Conservation (phyloP, 2,113 vertebrate species). For the Lamprologus ornatipinnis region DNA sequence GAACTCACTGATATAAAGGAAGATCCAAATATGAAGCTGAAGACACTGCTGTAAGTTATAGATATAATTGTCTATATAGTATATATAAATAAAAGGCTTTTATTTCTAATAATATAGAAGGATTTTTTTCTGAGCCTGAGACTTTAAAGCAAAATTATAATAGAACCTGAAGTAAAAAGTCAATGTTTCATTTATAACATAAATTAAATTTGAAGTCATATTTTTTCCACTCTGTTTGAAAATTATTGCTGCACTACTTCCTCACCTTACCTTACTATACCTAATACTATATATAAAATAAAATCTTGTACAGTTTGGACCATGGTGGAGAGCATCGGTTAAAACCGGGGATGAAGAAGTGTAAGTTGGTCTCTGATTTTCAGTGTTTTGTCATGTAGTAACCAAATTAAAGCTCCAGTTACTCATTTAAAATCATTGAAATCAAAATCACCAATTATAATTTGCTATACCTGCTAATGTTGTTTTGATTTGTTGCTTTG, state of each 20-base stretch:
- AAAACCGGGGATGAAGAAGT: background rate
- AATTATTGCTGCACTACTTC: background rate
- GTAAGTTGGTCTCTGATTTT: background rate
- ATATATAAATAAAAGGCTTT: accelerated
- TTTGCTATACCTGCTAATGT: background rate
- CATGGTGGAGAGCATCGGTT: constrained; percentile 1
- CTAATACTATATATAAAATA: background rate
- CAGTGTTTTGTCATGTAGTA: accelerated
- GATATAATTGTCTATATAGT: accelerated
- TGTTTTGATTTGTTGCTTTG: background rate
- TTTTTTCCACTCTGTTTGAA: background rate
- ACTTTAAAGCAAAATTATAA: background rate
- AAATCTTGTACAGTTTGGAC: background rate
- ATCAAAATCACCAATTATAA: accelerated
- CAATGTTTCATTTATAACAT: background rate
- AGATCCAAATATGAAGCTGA: background rate
- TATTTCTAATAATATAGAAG: background rate
- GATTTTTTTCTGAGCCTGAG: accelerated
- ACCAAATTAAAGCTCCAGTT: accelerated
- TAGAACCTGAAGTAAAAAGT: accelerated
- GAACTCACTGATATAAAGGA: background rate
- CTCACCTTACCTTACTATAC: accelerated
- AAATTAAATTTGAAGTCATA: background rate
- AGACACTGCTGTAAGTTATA: background rate
- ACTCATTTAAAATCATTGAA: background rate